Evolutionary conservation across 1,140 invertebrate species (phyloP).

Genomic region (Odontomachus brunneus): DNA sequence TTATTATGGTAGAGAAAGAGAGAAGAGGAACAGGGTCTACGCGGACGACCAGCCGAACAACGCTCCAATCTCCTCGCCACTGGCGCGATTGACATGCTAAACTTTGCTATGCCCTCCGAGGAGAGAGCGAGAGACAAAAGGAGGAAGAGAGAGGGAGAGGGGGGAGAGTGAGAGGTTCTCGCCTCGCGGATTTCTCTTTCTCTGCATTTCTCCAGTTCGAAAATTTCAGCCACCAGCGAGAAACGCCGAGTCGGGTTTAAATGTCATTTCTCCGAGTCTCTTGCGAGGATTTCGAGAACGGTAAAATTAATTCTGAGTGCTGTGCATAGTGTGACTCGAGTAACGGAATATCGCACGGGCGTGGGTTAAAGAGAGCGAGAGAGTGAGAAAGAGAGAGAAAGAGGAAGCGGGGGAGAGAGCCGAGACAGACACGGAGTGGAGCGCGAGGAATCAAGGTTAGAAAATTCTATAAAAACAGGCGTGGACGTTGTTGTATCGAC

Average conservation of each 20-base stretch:
- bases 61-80: slow-evolving; percentile 35
- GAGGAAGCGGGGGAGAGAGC: too few species aligned
- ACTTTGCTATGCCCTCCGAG: neutral
- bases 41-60: slow-evolving; percentile 24
- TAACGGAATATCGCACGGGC: neutral
- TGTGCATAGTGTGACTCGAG: neutral
- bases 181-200: too few species aligned
- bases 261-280: neutral
- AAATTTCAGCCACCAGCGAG: too few species aligned
- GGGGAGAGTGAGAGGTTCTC: too few species aligned
- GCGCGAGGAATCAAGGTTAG: neutral
- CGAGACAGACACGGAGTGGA: neutral
- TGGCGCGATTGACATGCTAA: slow-evolving; percentile 30
- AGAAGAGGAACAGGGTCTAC: slow-evolving; percentile 9
- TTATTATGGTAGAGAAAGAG: slow-evolving; percentile 55
- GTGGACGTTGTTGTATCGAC: neutral
- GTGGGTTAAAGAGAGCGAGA: neutral
- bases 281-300: neutral
- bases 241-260: neutral
- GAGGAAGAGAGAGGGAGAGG: too few species aligned
- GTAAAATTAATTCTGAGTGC: neutral
- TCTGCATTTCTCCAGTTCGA: too few species aligned
- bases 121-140: neutral
- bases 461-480: neutral
- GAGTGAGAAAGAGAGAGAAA: too few species aligned